Evolutionary conservation across 2,113 vertebrate genomes (phyloP).

Genomic region (Lepidothrix coronata): DNA sequence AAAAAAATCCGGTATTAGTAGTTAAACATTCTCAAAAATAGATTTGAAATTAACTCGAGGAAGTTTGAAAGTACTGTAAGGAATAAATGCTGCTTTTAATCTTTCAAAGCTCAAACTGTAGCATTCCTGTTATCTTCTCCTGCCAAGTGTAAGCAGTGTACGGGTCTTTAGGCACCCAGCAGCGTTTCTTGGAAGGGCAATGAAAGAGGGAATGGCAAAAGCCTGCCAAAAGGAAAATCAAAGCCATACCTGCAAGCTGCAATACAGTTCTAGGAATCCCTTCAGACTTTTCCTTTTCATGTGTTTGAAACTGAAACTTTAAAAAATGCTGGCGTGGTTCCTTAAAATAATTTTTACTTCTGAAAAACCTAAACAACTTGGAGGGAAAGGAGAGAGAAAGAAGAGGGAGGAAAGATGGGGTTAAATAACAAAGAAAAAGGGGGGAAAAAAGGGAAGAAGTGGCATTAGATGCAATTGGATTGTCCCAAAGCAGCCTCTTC

Average conservation of each 20-base stretch:
- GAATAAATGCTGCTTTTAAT: conserved; percentile 50
- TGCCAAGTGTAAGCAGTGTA: conserved; percentile 33
- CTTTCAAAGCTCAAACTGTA: conserved; percentile 50
- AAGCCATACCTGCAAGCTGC: conserved; percentile 72
- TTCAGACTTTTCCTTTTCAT: conserved; percentile 61
- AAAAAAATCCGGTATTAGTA: background rate
- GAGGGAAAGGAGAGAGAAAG: background rate
- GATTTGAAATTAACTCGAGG: conserved; percentile 31
- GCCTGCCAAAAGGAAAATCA: conserved; percentile 69
- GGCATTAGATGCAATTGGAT: conserved; percentile 46
- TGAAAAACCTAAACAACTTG: conserved; percentile 45
- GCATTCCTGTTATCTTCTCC: conserved; percentile 55
- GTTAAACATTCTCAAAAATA: conserved; percentile 1
- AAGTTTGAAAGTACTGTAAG: conserved; percentile 47
- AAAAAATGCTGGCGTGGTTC: conserved; percentile 47
- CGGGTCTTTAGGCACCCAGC: conserved; percentile 35
- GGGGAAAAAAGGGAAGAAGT: conserved; percentile 19
- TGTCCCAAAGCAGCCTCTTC: conserved; percentile 58
- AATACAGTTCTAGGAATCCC: conserved; percentile 47
- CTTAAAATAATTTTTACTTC: conserved; percentile 57
- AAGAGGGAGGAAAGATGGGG: background rate
- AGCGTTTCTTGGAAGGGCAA: conserved; percentile 54
- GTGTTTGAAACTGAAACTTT: conserved; percentile 63
- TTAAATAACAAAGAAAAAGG: background rate
- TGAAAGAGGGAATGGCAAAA: conserved; percentile 49